These are phyloP conservation scores for Dasyornis broadbenti DNA, from an alignment of 2,113 vertebrate genomes.

Conservation along the genomic window DNA sequence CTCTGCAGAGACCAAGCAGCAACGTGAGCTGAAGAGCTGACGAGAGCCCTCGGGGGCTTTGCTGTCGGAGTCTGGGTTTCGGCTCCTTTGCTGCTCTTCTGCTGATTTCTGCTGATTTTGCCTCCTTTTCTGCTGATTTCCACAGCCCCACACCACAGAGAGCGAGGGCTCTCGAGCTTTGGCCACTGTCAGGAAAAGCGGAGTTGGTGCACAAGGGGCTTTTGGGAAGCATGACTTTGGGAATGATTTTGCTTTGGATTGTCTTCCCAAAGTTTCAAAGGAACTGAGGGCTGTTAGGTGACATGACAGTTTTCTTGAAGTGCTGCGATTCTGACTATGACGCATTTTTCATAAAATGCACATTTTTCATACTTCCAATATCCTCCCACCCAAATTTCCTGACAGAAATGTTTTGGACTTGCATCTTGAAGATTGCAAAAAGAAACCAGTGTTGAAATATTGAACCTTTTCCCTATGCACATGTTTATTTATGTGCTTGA, in stretches of 20 bases:
- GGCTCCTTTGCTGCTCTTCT: not conserved
- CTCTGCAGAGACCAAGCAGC: not conserved
- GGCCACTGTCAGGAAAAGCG: accelerated
- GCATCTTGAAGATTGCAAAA: not conserved
- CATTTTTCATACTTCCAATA: not conserved
- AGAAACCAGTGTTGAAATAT: not conserved
- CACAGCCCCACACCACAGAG: not conserved
- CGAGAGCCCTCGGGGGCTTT: not conserved
- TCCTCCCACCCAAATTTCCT: not conserved
- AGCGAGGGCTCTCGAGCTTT: accelerated
- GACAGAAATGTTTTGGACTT: not conserved
- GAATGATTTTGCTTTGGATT: not conserved
- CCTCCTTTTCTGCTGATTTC: too few species aligned
- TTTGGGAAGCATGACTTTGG: accelerated
- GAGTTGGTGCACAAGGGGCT: not conserved
- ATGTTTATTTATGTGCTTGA: slow-evolving; percentile 5
- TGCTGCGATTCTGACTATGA: not conserved
- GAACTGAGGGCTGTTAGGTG: not conserved
- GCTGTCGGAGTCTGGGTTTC: not conserved
- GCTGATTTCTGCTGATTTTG: too few species aligned
- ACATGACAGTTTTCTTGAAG: not conserved
- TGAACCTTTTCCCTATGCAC: not conserved
- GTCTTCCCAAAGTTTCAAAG: not conserved
- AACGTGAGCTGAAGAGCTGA: not conserved
- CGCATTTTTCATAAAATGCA: not conserved